phyloP scores from a whole-genome alignment of 2,797 vertebrate genomes.

The Phaenicophaeus curvirostris region DNA sequence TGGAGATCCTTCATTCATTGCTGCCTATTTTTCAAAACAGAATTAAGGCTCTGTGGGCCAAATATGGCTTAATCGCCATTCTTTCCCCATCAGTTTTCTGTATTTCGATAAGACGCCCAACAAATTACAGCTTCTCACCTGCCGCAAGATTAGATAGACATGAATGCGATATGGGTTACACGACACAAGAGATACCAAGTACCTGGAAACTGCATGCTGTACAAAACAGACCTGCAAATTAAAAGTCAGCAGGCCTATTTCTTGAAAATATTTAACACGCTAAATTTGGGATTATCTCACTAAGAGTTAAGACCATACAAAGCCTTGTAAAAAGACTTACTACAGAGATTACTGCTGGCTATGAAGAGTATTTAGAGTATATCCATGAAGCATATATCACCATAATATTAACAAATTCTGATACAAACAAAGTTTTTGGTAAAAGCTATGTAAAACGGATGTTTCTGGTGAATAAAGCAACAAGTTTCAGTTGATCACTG shows the following conservation, averaged over 20 bases:
- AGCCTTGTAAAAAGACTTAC: neutral
- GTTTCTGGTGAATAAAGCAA: neutral
- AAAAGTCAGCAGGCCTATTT: neutral
- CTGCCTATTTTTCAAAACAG: neutral
- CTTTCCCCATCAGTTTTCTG: slow-evolving; percentile 28
- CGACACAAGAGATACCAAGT: neutral
- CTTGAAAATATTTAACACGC: neutral
- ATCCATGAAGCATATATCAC: neutral
- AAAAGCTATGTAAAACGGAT: neutral
- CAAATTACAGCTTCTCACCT: slow-evolving; percentile 39
- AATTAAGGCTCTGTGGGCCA: neutral
- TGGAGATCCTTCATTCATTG: neutral
- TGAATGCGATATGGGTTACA: accelerated
- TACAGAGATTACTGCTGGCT: neutral
- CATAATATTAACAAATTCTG: neutral
- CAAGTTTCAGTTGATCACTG: neutral
- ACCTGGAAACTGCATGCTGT: neutral
- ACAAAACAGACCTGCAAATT: neutral
- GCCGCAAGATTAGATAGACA: neutral
- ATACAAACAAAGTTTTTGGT: neutral
- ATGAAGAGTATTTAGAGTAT: neutral
- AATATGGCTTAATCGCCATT: neutral
- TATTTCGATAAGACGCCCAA: neutral
- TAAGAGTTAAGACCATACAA: neutral
- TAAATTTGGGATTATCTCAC: neutral